Evolutionary conservation across 1,140 invertebrate species (phyloP), one percentile per base, ranked within the genome.

Genomic region (Magallana angulata): DNA sequence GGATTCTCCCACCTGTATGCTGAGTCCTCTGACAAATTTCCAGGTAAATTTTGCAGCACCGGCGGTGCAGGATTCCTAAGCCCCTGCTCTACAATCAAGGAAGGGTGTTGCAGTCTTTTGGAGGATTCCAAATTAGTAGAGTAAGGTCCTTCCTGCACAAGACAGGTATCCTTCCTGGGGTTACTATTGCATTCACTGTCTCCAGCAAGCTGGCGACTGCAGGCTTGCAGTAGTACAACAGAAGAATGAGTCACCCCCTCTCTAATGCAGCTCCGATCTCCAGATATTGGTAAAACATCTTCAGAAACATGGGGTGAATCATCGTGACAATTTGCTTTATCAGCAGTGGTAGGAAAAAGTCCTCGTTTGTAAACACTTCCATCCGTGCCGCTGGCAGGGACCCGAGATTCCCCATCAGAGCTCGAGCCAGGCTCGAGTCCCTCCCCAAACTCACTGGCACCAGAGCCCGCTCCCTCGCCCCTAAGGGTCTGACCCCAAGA

Each of bases 271-370:
- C 68, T 76, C 9, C 68, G 18, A 76, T 76, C 68, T 76, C 68
- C 68, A 30, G 68, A 76, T 76, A 76, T 76, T 76, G 68, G 68
- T 76, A 76, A 76, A 76, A 76, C 68, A 76, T 76, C 68, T 76
- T 76, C 68, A 76, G 68, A 76, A 76, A 76, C 68, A 76, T 30
- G 68, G 68, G 68, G 68, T 76, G 68, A 76, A 36, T 76, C 68
- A 76, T 76, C 68, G 68, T 76, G 68, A 76, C 68, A 76, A 76
- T 76, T 76, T 76, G 68, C 68, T 76, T 76, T 76, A 76, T 76
- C 68, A 76, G 68, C 68, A 76, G 30, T 76, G 68, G 18, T 30
- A 76, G 68, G 68, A 36, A 76, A 76, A 76, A 76, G 68, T 76
- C 68, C 68, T 76, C 68, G 24, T 76, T 76, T 76, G 68, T 76